Conservation (phyloP, 1,140 invertebrate species). For the Drosophila prosaltans region DNA sequence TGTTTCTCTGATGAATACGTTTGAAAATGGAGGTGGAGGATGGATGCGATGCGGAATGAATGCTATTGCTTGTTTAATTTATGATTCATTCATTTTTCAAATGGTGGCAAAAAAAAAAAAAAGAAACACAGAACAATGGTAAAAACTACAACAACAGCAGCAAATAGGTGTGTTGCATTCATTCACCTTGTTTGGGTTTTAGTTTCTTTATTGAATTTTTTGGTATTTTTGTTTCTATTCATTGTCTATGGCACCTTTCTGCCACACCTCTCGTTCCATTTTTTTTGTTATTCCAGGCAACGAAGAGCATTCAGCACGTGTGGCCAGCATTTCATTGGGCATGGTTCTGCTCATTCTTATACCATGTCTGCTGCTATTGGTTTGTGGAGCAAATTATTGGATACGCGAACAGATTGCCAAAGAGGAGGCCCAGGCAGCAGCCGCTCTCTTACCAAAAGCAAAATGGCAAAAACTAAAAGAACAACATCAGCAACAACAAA, state of each 20-base stretch:
- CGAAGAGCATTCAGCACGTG: constrained; percentile 90
- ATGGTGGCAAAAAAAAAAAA: neutral
- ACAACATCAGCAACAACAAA: neutral
- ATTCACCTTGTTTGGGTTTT: neutral
- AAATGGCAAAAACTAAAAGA: constrained; percentile 58
- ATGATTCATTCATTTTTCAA: constrained; percentile 52
- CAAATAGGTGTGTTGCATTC: neutral
- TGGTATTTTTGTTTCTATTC: neutral
- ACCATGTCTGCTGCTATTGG: constrained; percentile 88
- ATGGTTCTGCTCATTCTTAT: constrained; percentile 90
- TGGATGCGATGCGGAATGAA: constrained; percentile 30
- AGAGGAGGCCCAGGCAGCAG: constrained; percentile 68
- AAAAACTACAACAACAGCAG: neutral
- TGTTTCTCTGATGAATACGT: neutral
- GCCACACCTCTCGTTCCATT: constrained; percentile 13
- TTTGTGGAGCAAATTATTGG: constrained; percentile 85
- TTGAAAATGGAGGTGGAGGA: constrained; percentile 13
- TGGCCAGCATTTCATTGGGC: constrained; percentile 90
- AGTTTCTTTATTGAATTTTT: neutral
- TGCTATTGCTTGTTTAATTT: constrained; percentile 62
- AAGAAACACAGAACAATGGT: too few species aligned
- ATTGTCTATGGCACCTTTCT: constrained; percentile 37
- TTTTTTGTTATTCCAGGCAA: constrained; percentile 85
- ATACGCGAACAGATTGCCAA: constrained; percentile 72
- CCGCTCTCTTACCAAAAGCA: constrained; percentile 52